Base-by-base conservation (phyloP, 2,113 vertebrate species). In the Ploceus nigricollis region DNA sequence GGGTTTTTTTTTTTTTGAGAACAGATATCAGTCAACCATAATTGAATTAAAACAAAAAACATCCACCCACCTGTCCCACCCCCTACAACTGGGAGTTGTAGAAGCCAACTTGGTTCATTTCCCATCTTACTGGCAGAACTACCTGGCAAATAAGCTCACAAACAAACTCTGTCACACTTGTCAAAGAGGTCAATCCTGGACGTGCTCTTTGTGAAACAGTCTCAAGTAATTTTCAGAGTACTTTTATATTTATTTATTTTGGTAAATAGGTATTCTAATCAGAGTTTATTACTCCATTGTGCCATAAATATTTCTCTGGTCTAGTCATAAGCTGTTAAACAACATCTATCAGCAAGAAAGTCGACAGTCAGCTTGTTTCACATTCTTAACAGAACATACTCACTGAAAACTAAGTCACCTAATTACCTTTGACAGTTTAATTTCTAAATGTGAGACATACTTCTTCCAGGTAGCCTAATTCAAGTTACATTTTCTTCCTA, bases 121-220 rank as follows among this genome's bases (percentile, higher is more conserved):
- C 42, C 68, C 64, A 60, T 17, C 20, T 64, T 81, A 28, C 27
- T 77, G 82, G 54, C 33, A 72, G 40, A 87, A 17, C 28, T 48
- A 72, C 24, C 15, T 51, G 50, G n/a, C 33, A 76, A 64, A 71
- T 5, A 66, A 80, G 7, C n/a, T 53, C 31, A n/a, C 33, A 40
- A 79, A 70, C 14, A 69, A 85, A 35, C n/a, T 51, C 37, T n/a
- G 10, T 44, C 64, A 33, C 16, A 12, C 11, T 75, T 63, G 15
- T 54, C 15, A 68, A 28, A 65, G 37, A 53, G 4, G 13, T 13
- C 44, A 68, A 33, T 76, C 17, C 48, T 90, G 21, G 22, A 51
- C 0, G 0, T 14, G 44, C 3, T 53, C 6, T 64, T 51, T 22
- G 9, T 57, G 33, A 82, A 82, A 91, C 21, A 44, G 40, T 5